These are phyloP conservation scores for Epirrhoe tristata DNA, from an alignment of 2,888 invertebrate genomes.

Conservation along the genomic window DNA sequence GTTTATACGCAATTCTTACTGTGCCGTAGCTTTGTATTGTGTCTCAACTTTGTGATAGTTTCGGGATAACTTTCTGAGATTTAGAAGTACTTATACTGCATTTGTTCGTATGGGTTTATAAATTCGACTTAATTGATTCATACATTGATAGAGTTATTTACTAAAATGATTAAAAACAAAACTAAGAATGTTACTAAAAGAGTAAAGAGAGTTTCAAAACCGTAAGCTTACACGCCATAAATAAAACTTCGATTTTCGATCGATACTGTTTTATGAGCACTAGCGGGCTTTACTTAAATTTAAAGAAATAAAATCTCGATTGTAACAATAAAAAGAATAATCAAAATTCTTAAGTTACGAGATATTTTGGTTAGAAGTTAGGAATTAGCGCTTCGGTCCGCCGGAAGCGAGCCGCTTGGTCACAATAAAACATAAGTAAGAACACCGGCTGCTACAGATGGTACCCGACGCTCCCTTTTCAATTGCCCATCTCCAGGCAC, in stretches of 20 bases:
- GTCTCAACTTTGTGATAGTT: conserved; percentile 41
- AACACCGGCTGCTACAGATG: conserved; percentile 78
- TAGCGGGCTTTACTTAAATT: conserved; percentile 34
- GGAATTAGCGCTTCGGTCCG: conserved; percentile 37
- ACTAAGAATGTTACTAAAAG: too few relatives aligned
- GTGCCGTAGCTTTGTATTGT: conserved; percentile 54
- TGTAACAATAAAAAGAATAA: conserved; percentile 49
- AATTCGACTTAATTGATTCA: too few relatives aligned
- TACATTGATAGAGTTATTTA: too few relatives aligned
- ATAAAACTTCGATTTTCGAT: conserved; percentile 32
- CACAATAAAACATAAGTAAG: conserved; percentile 52
- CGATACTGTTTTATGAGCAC: conserved; percentile 39
- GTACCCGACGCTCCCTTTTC: conserved; percentile 71
- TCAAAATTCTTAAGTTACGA: conserved; percentile 53
- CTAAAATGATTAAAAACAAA: too few relatives aligned
- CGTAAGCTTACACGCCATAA: conserved; percentile 15
- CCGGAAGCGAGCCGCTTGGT: conserved; percentile 54
- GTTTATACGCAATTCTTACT: conserved; percentile 62
- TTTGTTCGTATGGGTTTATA: too few relatives aligned
- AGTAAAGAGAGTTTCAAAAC: conserved; percentile 34
- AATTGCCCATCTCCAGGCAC: conserved; percentile 74
- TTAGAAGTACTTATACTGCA: conserved; percentile 2
- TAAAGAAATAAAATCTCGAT: conserved; percentile 37
- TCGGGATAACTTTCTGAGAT: conserved; percentile 26
- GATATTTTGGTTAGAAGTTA: conserved; percentile 30